Evolutionary conservation across 2,113 vertebrate genomes (phyloP).

Genomic region (Ornithorhynchus anatinus): DNA sequence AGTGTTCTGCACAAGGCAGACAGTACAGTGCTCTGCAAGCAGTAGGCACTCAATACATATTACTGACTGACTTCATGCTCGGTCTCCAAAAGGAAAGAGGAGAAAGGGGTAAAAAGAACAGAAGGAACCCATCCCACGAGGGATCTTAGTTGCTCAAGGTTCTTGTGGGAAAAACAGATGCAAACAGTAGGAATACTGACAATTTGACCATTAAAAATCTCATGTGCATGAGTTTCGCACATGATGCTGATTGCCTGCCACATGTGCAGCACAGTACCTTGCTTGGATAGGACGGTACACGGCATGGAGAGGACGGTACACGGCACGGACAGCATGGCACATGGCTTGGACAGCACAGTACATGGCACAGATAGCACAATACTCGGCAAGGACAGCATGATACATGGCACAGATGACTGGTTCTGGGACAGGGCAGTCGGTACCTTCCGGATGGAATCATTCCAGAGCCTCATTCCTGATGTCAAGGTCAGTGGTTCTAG

Average conservation of each 20-base stretch:
- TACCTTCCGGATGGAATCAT: not conserved
- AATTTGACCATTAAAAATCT: conserved; percentile 17
- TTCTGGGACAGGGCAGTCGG: not conserved
- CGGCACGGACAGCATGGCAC: no score
- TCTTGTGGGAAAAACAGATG: conserved; percentile 50
- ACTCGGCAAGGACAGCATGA: no score
- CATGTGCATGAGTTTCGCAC: conserved; percentile 1
- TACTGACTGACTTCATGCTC: not conserved
- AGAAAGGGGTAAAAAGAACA: not conserved
- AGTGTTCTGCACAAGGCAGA: no score
- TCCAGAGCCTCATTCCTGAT: not conserved
- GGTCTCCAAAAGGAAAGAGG: not conserved
- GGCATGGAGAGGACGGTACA: no score
- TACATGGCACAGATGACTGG: not conserved
- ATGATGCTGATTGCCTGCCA: not conserved
- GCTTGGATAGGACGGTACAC: no score
- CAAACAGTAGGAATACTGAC: conserved; percentile 24
- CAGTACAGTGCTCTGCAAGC: no score
- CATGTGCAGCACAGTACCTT: not conserved
- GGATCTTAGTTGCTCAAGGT: not conserved
- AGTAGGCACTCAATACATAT: no score
- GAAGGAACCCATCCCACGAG: not conserved
- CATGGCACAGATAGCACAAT: no score
- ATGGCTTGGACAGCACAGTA: no score
- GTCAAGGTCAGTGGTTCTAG: no score